Percentiles rank a stretch among this genome's conserved stretches.
Conservation (phyloP, 2,888 invertebrate genomes). For the Nebria brevicollis region DNA sequence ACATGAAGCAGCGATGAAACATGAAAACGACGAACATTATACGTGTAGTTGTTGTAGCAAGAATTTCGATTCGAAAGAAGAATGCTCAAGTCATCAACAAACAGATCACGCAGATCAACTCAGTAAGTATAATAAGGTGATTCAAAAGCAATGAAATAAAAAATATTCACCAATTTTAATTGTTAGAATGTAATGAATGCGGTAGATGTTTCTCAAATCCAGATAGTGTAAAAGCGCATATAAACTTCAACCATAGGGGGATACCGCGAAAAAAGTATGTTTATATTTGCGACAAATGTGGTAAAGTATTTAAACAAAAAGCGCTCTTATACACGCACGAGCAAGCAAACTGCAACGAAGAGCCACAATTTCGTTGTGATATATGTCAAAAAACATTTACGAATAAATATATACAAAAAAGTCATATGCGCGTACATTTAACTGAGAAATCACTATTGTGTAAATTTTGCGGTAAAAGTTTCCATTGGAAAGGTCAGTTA, state of each 20-base stretch:
- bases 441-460: slow-evolving; percentile 56
- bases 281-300: slow-evolving; percentile 58
- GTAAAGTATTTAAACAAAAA: slow-evolving; percentile 58
- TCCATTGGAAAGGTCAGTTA: slow-evolving; percentile 59
- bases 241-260: slow-evolving; percentile 56
- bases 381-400: slow-evolving; percentile 62
- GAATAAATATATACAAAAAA: slow-evolving; percentile 62
- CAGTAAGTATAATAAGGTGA: slow-evolving; percentile 52
- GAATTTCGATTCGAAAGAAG: slow-evolving; percentile 59
- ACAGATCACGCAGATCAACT: slow-evolving; percentile 60
- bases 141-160: background rate
- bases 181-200: slow-evolving; percentile 61
- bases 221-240: slow-evolving; percentile 63
- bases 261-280: slow-evolving; percentile 53
- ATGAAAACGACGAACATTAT: slow-evolving; percentile 47
- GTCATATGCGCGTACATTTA: slow-evolving; percentile 63
- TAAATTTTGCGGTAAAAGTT: slow-evolving; percentile 58
- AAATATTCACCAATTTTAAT: background rate
- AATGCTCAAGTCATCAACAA: slow-evolving; percentile 60
- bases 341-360: slow-evolving; percentile 61
- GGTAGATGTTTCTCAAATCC: slow-evolving; percentile 62
- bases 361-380: slow-evolving; percentile 55
- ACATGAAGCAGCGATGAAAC: slow-evolving; percentile 49
- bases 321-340: slow-evolving; percentile 62
- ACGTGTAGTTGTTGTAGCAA: slow-evolving; percentile 60